Base-by-base conservation (phyloP, 2,888 invertebrate species). In the Himalopsyche tibetana region DNA sequence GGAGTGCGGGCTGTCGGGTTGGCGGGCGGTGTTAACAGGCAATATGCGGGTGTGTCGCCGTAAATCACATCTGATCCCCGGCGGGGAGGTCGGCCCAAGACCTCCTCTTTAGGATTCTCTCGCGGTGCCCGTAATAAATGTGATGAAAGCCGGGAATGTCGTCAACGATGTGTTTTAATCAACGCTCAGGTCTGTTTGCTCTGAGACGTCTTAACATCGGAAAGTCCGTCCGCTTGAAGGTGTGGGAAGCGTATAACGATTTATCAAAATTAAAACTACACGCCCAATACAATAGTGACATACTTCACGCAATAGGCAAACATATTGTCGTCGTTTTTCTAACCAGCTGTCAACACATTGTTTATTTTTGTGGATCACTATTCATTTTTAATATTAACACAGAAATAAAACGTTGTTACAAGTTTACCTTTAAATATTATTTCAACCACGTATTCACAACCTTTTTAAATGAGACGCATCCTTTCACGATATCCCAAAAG, bases 1-100 rank as follows among this genome's bases (percentile, higher is more conserved):
- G 63, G 42, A 36, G 74, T 74, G 74, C 74, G 74, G 74, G 74
- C 36, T 74, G 42, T 42, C 45, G 63, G 55, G 55, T 56, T 55
- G 82, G 83, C 82, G 86, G 82, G 63, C 84, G 80, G 82, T 86
- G 86, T 86, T 86, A 86, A 86, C 86, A 86, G 86, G 86, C 86
- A 86, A 86, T 86, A 86, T 86, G 86, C 86, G 86, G 86, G 86
- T 84, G 86, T 86, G 86, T 86, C 86, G 86, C 82, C 83, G 84
- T 86, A 86, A 86, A 86, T 86, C 86, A 86, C 86, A 86, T 86
- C 86, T 84, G 86, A 86, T 86, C 86, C 86, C 86, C 74, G 74
- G 74, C 74, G 63, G 63, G 85, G 85, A 40, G 79, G 55, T 74
- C 74, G 74, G 74, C 74, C 74, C 74, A 55, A 82, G 51, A 82